Conservation (phyloP, 2,888 invertebrate genomes). For the Diarsia brunnea region DNA sequence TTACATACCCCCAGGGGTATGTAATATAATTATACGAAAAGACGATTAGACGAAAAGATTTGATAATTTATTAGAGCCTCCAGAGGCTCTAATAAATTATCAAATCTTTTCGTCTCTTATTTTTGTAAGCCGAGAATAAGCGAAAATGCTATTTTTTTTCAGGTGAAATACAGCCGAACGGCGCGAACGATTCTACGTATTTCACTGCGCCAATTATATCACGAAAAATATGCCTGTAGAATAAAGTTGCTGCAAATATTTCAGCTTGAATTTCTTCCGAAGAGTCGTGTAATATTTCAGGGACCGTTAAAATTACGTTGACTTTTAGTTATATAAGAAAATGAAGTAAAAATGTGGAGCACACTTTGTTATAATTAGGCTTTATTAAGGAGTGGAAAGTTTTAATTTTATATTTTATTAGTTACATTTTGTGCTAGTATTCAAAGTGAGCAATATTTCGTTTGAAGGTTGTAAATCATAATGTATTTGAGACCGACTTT, state of each 20-base stretch:
- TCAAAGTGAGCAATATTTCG: not conserved
- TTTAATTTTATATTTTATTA: conserved; percentile 27
- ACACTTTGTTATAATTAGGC: conserved; percentile 37
- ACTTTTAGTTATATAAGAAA: conserved; percentile 25
- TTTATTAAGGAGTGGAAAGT: not conserved
- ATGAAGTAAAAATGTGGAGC: conserved; percentile 34
- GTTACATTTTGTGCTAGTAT: conserved; percentile 10
- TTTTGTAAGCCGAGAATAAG: not conserved
- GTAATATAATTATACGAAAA: no score
- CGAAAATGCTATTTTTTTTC: not conserved
- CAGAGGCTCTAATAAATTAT: not conserved
- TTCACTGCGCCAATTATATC: conserved; percentile 30
- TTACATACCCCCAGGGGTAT: no score
- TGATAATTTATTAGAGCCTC: no score
- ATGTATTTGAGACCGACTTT: not conserved
- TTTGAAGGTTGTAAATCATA: not conserved
- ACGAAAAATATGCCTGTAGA: conserved; percentile 18
- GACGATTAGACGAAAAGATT: no score
- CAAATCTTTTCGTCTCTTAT: not conserved
- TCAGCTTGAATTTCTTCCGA: not conserved
- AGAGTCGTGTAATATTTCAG: conserved; percentile 28
- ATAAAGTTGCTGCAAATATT: conserved; percentile 17
- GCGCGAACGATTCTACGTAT: not conserved
- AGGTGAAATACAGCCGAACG: not conserved
- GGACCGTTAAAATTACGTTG: conserved; percentile 18